phyloP scores from a whole-genome alignment of 2,888 invertebrate species.

The Trisateles emortualis region DNA sequence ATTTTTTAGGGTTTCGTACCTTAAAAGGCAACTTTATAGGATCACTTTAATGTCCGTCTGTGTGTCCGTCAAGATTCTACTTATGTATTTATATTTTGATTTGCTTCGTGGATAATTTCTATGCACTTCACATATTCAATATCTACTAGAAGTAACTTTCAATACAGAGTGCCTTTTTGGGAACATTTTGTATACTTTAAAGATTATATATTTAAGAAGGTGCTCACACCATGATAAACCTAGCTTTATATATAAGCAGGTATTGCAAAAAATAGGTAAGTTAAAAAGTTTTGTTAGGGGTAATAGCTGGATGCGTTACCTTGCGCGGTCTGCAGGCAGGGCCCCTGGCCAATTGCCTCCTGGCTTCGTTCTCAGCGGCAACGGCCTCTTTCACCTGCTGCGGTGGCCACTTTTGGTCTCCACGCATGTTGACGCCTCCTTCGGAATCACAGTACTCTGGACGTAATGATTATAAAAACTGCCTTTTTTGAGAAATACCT shows the following conservation, averaged over 20 bases:
- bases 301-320: conserved; percentile 65
- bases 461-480: conserved; percentile 19
- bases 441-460: conserved; percentile 20
- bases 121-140: no score
- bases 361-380: conserved; percentile 91
- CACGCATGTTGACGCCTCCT: conserved; percentile 94
- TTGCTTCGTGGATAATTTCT: no score
- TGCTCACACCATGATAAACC: conserved; percentile 37
- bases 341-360: conserved; percentile 90
- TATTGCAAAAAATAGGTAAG: neutral
- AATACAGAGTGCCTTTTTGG: no score
- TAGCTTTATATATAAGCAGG: conserved; percentile 1
- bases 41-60: no score
- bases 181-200: conserved; percentile 18
- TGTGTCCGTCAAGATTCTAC: no score
- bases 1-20: no score
- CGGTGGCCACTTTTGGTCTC: conserved; percentile 96
- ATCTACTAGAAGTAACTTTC: no score
- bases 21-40: no score
- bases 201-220: conserved; percentile 26
- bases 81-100: no score
- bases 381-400: conserved; percentile 91
- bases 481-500: neutral
- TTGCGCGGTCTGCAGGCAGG: conserved; percentile 92
- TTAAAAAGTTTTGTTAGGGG: neutral